phyloP scores from a whole-genome alignment of 2,113 vertebrate species.

The Antennarius striatus region DNA sequence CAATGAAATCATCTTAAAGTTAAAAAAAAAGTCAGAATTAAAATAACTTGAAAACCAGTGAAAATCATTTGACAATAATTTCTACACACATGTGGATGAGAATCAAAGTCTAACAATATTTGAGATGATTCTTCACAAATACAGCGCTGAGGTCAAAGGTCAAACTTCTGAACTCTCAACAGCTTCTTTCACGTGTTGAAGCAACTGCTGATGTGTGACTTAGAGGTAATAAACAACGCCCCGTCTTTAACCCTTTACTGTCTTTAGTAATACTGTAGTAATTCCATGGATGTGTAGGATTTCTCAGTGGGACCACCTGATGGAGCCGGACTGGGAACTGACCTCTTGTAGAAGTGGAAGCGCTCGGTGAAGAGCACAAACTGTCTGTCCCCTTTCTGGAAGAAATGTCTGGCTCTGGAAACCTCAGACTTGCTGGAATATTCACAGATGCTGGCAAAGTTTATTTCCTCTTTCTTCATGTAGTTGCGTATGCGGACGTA shows the following conservation, averaged over 20 bases:
- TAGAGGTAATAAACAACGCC: not conserved
- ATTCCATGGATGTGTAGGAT: too few species aligned
- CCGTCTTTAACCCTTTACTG: not conserved
- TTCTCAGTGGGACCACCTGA: not conserved
- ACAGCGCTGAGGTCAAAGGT: not conserved
- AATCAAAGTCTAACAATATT: too few species aligned
- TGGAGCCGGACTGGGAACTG: constrained; percentile 10
- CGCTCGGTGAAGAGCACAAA: constrained; percentile 94
- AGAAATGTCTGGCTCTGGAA: constrained; percentile 88
- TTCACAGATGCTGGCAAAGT: constrained; percentile 88
- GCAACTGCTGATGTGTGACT: not conserved
- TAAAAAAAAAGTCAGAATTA: not conserved
- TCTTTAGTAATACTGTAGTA: too few species aligned
- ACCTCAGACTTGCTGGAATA: constrained; percentile 85
- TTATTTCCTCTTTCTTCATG: constrained; percentile 91
- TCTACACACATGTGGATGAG: too few species aligned
- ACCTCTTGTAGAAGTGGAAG: constrained; percentile 99
- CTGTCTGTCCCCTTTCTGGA: constrained; percentile 88
- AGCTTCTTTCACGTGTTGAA: not conserved
- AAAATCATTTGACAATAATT: too few species aligned
- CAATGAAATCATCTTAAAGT: not conserved
- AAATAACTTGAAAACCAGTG: too few species aligned
- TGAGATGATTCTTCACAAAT: not conserved
- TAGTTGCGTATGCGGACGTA: constrained; percentile 93
- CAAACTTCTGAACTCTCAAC: constrained; percentile 14